A percentile compares a stretch with the other conserved stretches of the same genome.
Evolutionary conservation across 1,140 invertebrate species (phyloP).

Genomic region (Heliconius congener): DNA sequence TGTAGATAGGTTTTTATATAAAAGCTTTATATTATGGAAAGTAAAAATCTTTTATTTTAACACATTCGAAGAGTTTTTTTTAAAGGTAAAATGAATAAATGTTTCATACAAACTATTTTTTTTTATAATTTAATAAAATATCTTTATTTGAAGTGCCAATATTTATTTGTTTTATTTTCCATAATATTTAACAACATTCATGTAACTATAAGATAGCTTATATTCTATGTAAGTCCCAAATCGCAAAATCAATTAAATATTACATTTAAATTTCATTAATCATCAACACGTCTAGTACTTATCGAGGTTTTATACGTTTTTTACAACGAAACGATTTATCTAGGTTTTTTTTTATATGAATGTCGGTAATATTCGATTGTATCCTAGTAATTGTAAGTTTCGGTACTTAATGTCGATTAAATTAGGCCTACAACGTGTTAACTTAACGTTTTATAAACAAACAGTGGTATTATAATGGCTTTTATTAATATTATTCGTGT

Average conservation of each 20-base stretch:
- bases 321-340: conserved; percentile 56
- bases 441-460: background rate
- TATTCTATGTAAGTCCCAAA: background rate
- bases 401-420: conserved; percentile 14
- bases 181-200: background rate
- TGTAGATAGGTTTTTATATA: conserved; percentile 2
- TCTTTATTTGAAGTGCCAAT: background rate
- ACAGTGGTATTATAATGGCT: background rate
- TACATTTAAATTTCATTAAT: background rate
- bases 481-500: background rate
- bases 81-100: background rate
- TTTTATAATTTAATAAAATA: background rate
- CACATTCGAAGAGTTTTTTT: background rate
- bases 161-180: background rate
- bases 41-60: background rate
- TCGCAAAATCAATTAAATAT: background rate
- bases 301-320: conserved; percentile 73
- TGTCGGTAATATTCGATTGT: background rate
- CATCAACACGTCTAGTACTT: conserved; percentile 55
- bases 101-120: background rate
- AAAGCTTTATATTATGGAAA: background rate
- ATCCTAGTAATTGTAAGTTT: background rate
- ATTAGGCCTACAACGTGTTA: background rate
- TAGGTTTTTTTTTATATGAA: background rate
- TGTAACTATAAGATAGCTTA: background rate